Percentiles rank a stretch among this genome's conserved stretches.
phyloP scores from a whole-genome alignment of 1,140 invertebrate species.

The Aphaenogaster ashmeadi region DNA sequence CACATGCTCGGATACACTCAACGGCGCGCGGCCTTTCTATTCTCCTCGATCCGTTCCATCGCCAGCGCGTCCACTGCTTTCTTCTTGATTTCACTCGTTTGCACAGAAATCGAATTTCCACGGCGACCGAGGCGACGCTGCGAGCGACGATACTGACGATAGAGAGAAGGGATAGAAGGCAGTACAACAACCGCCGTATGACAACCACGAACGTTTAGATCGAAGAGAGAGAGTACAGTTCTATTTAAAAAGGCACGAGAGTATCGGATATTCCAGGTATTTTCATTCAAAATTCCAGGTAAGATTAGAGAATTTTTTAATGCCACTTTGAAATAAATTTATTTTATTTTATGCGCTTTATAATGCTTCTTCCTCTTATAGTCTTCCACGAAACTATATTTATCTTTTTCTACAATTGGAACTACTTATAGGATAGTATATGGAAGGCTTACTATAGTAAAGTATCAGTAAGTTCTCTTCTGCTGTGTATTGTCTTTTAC shows the following conservation, averaged over 20 bases:
- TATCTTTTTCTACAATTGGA: background rate
- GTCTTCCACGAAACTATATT: too few relatives aligned
- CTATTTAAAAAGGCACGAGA: background rate
- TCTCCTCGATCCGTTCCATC: conserved; percentile 30
- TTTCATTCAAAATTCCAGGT: too few relatives aligned
- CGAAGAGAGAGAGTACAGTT: background rate
- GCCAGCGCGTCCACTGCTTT: background rate
- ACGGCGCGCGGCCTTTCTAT: conserved; percentile 26
- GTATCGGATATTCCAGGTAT: too few relatives aligned
- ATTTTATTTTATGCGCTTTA: too few relatives aligned
- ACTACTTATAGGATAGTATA: too few relatives aligned
- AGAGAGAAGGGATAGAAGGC: background rate
- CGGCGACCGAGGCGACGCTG: background rate
- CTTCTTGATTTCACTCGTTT: conserved; percentile 65
- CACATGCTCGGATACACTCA: background rate
- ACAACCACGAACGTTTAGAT: background rate
- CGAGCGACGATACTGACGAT: background rate
- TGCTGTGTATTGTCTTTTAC: too few relatives aligned
- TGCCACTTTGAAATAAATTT: too few relatives aligned
- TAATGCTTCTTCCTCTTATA: too few relatives aligned
- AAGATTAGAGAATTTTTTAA: too few relatives aligned
- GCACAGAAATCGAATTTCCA: conserved; percentile 72
- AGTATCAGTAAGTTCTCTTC: too few relatives aligned
- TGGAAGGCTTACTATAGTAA: too few relatives aligned
- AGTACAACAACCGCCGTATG: background rate